A percentile compares a stretch with the other conserved stretches of the same genome.
These are phyloP conservation scores for Recurvirostra avosetta DNA, from an alignment of 2,113 vertebrate genomes.

Conservation along the genomic window DNA sequence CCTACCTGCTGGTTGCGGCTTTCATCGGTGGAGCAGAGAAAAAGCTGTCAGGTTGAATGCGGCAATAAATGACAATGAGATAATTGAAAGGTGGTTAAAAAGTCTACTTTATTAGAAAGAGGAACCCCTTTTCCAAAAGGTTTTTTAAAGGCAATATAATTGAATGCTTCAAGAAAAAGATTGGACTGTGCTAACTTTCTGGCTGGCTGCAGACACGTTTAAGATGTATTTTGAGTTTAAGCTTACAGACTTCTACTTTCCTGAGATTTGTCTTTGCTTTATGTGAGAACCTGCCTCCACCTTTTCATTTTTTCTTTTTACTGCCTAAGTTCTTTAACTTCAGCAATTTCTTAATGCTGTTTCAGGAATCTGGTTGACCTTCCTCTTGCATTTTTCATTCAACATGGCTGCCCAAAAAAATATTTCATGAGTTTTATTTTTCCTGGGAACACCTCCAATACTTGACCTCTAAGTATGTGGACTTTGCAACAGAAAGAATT, in stretches of 20 bases:
- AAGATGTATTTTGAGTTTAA: neutral
- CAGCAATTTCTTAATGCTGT: neutral
- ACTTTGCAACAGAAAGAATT: neutral
- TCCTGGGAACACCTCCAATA: neutral
- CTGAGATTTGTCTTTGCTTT: neutral
- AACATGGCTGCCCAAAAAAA: neutral
- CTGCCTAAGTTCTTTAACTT: neutral
- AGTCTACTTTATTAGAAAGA: neutral
- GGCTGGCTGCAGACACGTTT: neutral
- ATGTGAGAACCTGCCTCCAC: neutral
- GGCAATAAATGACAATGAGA: neutral
- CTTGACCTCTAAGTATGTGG: neutral
- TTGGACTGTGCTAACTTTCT: neutral
- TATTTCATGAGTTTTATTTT: conserved; percentile 11
- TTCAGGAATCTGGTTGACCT: neutral
- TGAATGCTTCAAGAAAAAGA: neutral
- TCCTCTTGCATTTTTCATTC: neutral
- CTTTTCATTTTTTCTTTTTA: neutral
- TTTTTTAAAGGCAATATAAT: neutral
- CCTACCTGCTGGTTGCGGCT: neutral
- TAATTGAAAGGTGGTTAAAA: neutral
- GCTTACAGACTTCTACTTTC: neutral
- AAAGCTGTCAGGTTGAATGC: neutral
- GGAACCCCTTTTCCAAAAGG: neutral
- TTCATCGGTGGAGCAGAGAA: neutral